phyloP scores from a whole-genome alignment of 37 sponge, comb jelly and placozoan species.

The Beroe ovata region DNA sequence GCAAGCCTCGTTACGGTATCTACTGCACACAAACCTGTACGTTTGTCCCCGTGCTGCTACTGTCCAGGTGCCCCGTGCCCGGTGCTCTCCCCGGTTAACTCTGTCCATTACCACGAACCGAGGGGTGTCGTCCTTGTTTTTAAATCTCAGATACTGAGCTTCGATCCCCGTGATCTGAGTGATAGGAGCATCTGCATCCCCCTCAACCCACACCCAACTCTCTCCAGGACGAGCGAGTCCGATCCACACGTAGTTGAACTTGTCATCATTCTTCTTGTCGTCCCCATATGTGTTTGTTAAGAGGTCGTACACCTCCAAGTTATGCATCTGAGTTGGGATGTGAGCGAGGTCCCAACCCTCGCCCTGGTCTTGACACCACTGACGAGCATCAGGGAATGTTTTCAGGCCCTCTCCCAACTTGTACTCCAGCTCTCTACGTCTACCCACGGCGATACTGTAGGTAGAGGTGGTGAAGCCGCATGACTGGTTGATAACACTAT shows the following conservation, averaged over 20 bases:
- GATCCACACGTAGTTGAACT: slow-evolving; percentile 13
- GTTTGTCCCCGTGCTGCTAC: background rate
- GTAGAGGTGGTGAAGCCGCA: background rate
- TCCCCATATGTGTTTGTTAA: background rate
- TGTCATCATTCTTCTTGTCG: background rate
- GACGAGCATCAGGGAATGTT: background rate
- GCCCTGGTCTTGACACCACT: slow-evolving; percentile 13
- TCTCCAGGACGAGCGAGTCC: background rate
- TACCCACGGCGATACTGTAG: background rate
- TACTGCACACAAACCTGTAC: background rate
- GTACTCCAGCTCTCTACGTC: background rate
- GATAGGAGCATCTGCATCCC: background rate
- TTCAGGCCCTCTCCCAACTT: background rate
- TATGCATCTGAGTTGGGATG: slow-evolving; percentile 21
- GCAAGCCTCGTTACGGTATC: background rate
- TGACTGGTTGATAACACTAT: background rate
- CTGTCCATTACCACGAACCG: background rate
- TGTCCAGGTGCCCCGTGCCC: background rate
- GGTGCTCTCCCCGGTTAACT: background rate
- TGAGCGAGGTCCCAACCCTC: slow-evolving; percentile 3
- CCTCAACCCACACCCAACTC: background rate
- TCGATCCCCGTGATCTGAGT: background rate
- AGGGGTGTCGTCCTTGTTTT: background rate
- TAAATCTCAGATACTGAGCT: background rate
- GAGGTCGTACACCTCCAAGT: slow-evolving; percentile 4